Percentiles rank a stretch among this genome's conserved stretches.
Evolutionary conservation across 2,888 invertebrate genomes (phyloP).

Genomic region (Drosophila setosimentum): DNA sequence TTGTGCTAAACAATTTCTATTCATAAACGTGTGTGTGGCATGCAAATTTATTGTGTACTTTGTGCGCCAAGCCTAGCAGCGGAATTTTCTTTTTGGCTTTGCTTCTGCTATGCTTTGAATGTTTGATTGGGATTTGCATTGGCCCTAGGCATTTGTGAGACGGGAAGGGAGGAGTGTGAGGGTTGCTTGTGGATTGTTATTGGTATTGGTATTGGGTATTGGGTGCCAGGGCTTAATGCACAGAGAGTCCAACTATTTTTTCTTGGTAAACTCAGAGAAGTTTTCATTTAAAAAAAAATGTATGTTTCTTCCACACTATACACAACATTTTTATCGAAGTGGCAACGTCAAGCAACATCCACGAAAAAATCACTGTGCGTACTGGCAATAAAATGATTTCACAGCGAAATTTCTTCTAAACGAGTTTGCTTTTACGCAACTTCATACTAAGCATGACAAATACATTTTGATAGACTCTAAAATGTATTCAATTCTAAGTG

Average conservation of each 20-base stretch:
- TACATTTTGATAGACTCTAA: not conserved
- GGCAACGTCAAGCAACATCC: conserved; percentile 3
- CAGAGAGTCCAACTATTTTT: conserved; percentile 4
- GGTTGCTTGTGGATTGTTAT: not conserved
- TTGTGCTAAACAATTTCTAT: conserved; percentile 78
- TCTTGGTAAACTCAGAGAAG: not conserved
- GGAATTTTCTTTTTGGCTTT: conserved; percentile 59
- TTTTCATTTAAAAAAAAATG: not conserved
- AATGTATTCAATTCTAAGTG: not conserved
- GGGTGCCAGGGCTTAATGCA: not conserved
- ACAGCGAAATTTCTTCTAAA: not conserved
- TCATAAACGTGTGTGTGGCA: conserved; percentile 72
- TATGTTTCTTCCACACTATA: not conserved
- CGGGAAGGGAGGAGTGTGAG: not conserved
- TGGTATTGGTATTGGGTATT: conserved; percentile 53
- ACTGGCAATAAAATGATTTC: conserved; percentile 7
- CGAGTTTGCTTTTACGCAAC: not conserved
- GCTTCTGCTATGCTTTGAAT: conserved; percentile 40
- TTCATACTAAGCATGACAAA: not conserved
- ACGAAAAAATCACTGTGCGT: not conserved
- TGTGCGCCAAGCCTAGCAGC: conserved; percentile 70
- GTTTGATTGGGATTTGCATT: conserved; percentile 75
- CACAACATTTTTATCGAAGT: not conserved
- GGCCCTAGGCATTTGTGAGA: conserved; percentile 37
- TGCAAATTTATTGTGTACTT: conserved; percentile 79